phyloP scores from a whole-genome alignment of 1,140 invertebrate genomes.

The Pseudomyrmex pallidus region DNA sequence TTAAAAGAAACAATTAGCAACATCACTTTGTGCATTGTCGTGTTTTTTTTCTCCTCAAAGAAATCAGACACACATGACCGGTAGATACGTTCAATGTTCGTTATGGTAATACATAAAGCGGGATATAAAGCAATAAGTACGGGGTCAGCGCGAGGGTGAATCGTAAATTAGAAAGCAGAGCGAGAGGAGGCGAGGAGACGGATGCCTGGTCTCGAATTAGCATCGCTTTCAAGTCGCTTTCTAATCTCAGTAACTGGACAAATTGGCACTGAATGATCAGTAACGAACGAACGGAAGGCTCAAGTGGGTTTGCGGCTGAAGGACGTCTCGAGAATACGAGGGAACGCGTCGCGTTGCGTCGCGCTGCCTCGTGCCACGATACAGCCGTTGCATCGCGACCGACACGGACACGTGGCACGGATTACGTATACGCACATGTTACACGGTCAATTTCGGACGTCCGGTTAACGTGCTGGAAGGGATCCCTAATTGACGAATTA shows the following conservation, averaged over 20 bases:
- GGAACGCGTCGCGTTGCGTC: conserved; percentile 45
- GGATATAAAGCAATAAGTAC: conserved; percentile 68
- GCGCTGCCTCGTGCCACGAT: conserved; percentile 37
- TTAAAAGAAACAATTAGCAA: neutral
- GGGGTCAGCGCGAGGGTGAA: conserved; percentile 71
- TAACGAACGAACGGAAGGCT: conserved; percentile 74
- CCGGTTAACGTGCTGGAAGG: conserved; percentile 63
- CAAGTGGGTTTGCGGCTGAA: conserved; percentile 71
- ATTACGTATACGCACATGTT: conserved; percentile 79
- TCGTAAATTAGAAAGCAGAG: conserved; percentile 75
- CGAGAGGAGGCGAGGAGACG: conserved; percentile 19
- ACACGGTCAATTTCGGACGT: conserved; percentile 82
- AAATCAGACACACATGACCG: conserved; percentile 30
- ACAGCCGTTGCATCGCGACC: conserved; percentile 42
- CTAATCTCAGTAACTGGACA: conserved; percentile 79
- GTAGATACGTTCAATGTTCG: conserved; percentile 33
- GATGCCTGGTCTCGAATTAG: conserved; percentile 71
- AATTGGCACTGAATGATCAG: conserved; percentile 78
- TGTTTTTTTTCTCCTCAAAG: conserved; percentile 13
- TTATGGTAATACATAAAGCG: conserved; percentile 71
- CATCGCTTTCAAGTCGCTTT: conserved; percentile 81
- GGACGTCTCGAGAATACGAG: conserved; percentile 58
- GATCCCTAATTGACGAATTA: conserved; percentile 58
- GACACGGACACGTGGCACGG: conserved; percentile 83
- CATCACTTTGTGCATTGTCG: neutral